Percentiles rank a stretch among this genome's conserved stretches.
These are phyloP conservation scores for Lottia gigantea DNA, from an alignment of 2,888 invertebrate genomes.

Conservation along the genomic window DNA sequence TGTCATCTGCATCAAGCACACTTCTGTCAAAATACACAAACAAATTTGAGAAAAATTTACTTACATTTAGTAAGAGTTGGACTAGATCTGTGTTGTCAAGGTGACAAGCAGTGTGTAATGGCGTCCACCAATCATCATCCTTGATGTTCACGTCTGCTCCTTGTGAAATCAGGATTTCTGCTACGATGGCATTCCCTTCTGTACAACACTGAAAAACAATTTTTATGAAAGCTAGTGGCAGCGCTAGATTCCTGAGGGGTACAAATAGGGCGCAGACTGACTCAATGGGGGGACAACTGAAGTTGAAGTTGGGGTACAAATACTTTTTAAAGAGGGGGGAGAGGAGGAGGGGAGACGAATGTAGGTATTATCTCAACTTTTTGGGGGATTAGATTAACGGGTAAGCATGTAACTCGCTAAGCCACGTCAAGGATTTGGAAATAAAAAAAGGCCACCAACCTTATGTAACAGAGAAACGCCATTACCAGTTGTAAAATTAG, in stretches of 20 bases:
- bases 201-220: slow-evolving; percentile 44
- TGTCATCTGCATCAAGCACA: no score
- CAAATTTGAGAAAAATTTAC: slow-evolving; percentile 14
- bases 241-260: no score
- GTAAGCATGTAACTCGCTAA: no score
- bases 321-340: no score
- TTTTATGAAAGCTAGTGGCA: no score
- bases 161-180: slow-evolving; percentile 44
- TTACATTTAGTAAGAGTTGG: slow-evolving; percentile 49
- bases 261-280: no score
- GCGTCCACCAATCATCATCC: slow-evolving; percentile 59
- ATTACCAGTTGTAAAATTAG: slow-evolving; percentile 45
- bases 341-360: no score
- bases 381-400: no score
- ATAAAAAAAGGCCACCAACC: slow-evolving; percentile 32
- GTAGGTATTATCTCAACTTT: no score
- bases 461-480: slow-evolving; percentile 49
- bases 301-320: no score
- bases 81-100: slow-evolving; percentile 52
- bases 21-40: not conserved
- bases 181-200: slow-evolving; percentile 48
- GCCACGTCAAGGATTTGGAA: no score
- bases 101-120: slow-evolving; percentile 55
- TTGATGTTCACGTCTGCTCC: slow-evolving; percentile 47
- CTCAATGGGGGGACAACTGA: no score